phyloP scores from a whole-genome alignment of 2,797 vertebrate genomes.

The Silurus lanzhouensis region DNA sequence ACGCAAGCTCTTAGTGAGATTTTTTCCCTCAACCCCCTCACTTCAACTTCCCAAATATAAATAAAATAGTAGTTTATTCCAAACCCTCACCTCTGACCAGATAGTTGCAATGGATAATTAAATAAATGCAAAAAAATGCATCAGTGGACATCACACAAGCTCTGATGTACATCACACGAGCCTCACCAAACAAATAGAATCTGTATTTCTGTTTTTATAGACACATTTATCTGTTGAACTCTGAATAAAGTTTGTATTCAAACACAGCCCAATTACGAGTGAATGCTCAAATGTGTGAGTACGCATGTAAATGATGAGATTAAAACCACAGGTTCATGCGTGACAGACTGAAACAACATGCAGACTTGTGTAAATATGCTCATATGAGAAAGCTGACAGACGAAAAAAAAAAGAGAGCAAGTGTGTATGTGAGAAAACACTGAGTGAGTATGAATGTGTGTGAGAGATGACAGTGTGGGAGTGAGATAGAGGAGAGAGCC shows the following conservation, averaged over 20 bases:
- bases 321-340: not conserved
- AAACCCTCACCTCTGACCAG: not conserved
- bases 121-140: not conserved
- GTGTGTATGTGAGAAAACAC: constrained; percentile 15
- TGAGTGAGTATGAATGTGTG: constrained; percentile 12
- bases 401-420: not conserved
- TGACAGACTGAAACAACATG: not conserved
- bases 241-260: not conserved
- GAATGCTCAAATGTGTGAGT: not conserved
- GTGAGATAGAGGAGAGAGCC: constrained; percentile 9
- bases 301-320: not conserved
- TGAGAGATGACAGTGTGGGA: constrained; percentile 29
- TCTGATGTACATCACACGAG: not conserved
- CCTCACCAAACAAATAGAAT: not conserved
- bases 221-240: not conserved
- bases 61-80: not conserved
- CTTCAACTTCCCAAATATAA: not conserved
- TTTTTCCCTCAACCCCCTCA: not conserved
- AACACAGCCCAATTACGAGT: not conserved
- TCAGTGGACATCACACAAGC: not conserved
- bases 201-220: not conserved
- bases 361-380: constrained; percentile 3
- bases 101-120: not conserved
- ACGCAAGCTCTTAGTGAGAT: not conserved
- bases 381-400: constrained; percentile 25